Conservation (phyloP, 2,888 invertebrate genomes). For the Melanargia galathea region DNA sequence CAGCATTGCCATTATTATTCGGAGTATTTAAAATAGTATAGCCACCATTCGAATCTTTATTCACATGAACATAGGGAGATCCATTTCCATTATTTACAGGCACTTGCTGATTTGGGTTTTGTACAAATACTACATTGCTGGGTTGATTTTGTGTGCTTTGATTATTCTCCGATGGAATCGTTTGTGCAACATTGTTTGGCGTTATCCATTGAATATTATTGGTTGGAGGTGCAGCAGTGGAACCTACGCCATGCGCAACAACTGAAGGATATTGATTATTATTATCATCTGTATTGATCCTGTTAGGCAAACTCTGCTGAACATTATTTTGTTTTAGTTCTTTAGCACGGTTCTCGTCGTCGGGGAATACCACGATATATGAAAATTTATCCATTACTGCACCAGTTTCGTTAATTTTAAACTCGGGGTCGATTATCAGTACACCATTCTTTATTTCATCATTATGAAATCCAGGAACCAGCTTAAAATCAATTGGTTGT, state of each 20-base stretch:
- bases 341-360: not conserved
- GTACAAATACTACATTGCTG: not conserved
- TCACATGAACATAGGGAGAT: not conserved
- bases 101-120: not conserved
- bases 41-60: not conserved
- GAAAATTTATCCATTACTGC: not conserved
- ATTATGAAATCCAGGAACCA: not conserved
- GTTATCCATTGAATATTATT: not conserved
- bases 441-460: not conserved
- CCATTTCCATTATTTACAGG: constrained; percentile 1
- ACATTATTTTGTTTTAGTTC: not conserved
- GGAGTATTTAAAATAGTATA: not conserved
- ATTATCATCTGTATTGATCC: not conserved
- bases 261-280: constrained; percentile 1
- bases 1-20: not conserved
- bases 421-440: not conserved
- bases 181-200: not conserved
- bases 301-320: not conserved
- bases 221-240: not conserved
- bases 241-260: not conserved
- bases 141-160: not conserved
- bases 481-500: not conserved
- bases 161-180: not conserved
- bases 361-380: not conserved
- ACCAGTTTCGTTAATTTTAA: not conserved